Base-by-base conservation (phyloP, 1,140 invertebrate species). In the Papilio dardanus region DNA sequence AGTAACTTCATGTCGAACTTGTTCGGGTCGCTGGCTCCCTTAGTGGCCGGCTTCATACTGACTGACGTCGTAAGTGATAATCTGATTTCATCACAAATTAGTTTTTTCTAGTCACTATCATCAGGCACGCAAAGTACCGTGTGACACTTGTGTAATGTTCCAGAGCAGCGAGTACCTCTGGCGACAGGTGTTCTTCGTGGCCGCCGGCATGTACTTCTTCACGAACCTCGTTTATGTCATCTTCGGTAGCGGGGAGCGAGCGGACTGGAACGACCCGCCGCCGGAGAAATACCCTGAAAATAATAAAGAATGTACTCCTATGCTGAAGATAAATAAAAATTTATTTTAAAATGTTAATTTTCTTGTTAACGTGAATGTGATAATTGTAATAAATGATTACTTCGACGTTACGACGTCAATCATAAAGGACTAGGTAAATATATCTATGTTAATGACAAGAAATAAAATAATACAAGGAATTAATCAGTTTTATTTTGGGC, bases 1-100 rank as follows among this genome's bases (percentile, higher is more conserved):
- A 97, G 96, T 35, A 98, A 97, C 88, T 96, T 96, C 31, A 89
- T 95, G 31, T 95, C 96, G 0, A 97, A 97, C 77, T 84, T 96
- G 4, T 95, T 96, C 30, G 96, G 95, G 0, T 96, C 97, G 68
- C 84, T 96, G 19, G 96, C 96, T n/a, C 97, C 97, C 0, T 83
- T 96, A 4, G 88, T 95, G 1, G 95, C 95, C 10, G 95, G 96
- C 0, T 87, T 94, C 21, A 94, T 97, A n/a, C 91, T 97, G 1
- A 92, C 90, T 4, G 94, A 97, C 78, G 86, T 92, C 65, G 96
- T 97, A 92, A 94, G 93, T 91, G n/a, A n/a, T n/a, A n/a, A n/a
- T n/a, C n/a, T n/a, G n/a, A n/a, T n/a, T n/a, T n/a, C n/a, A n/a
- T n/a, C n/a, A n/a, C n/a, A n/a, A n/a, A n/a, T n/a, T n/a, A n/a